Conservation (phyloP, 1,140 invertebrate genomes). For the Papilio aristodemus region DNA sequence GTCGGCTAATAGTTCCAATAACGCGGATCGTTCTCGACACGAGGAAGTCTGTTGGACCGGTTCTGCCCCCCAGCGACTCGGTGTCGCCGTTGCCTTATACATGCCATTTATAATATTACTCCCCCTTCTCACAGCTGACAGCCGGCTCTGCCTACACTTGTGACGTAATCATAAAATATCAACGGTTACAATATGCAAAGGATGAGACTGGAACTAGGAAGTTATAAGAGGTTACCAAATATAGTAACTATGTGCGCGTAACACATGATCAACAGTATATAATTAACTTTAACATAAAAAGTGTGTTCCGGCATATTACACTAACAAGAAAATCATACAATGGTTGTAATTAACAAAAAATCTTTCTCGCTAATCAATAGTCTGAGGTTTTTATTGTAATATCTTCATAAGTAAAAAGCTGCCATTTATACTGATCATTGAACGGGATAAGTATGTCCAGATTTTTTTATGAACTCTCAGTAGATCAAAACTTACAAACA, state of each 20-base stretch:
- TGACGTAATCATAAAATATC: conserved; percentile 52
- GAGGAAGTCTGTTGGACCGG: conserved; percentile 61
- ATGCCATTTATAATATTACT: conserved; percentile 65
- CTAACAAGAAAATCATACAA: conserved; percentile 18
- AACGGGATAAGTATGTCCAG: not conserved
- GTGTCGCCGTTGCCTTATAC: conserved; percentile 56
- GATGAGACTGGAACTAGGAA: conserved; percentile 36
- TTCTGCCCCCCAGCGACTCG: conserved; percentile 51
- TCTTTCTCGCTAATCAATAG: conserved; percentile 3
- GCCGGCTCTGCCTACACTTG: conserved; percentile 49
- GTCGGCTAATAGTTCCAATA: conserved; percentile 55
- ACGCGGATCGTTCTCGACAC: conserved; percentile 56
- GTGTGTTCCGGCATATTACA: conserved; percentile 11
- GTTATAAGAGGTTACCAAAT: conserved; percentile 24
- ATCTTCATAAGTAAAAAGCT: not conserved
- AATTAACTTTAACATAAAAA: conserved; percentile 14
- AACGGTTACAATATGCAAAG: conserved; percentile 34
- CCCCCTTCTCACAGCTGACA: conserved; percentile 50
- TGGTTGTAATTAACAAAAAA: not conserved
- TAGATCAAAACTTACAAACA: no score
- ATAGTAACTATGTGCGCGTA: conserved; percentile 2
- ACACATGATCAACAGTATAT: not conserved
- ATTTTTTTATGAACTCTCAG: no score
- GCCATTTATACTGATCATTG: not conserved
- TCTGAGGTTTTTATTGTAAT: not conserved